Evolutionary conservation across 1,140 invertebrate species (phyloP), one percentile per base, ranked within the genome.

Genomic region (Spodoptera frugiperda): DNA sequence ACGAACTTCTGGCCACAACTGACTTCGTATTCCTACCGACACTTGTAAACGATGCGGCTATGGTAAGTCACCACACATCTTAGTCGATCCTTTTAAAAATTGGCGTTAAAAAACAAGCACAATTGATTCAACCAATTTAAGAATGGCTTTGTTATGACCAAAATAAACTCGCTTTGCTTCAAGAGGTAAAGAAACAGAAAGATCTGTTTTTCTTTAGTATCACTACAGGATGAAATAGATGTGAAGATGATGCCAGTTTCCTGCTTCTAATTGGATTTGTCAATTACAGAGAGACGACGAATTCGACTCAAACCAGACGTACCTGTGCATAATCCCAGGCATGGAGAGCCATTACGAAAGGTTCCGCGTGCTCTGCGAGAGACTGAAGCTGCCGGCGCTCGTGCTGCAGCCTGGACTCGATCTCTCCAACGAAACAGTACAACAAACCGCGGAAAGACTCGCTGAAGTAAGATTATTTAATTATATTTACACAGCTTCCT

Each of bases 11-110:
- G 10, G 85, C 84, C 0, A 86, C 85, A 0, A 82, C 85, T 25
- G 88, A 90, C 33, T 84, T 89, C 65, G 81, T 89, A 15, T 78
- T 85, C 12, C n/a, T 89, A 25, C 83, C 86, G 11, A 90, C 89
- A 8, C 75, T 86, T 11, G 74, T 76, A 0, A 84, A 55, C 14
- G 74, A 68, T 65, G 57, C 82, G 8, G 46, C 54, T 11, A 77
- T 85, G 83, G 89, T 91, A 78, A 77, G 80, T 39, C 33, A 39
- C 6, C 5, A 39, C 6, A 39, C 5, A 39, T 10, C 33, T 39
- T 39, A 10, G 33, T 39, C 25, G 2, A 30, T 5, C 15, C 9
- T 5, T n/a, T n/a, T n/a, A n/a, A n/a, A n/a, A n/a, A n/a, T n/a
- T n/a, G n/a, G n/a, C n/a, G n/a, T n/a, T n/a, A n/a, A n/a, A n/a